Evolutionary conservation across 2,797 vertebrate species (phyloP).

Genomic region (Gadopsis bispinosus): DNA sequence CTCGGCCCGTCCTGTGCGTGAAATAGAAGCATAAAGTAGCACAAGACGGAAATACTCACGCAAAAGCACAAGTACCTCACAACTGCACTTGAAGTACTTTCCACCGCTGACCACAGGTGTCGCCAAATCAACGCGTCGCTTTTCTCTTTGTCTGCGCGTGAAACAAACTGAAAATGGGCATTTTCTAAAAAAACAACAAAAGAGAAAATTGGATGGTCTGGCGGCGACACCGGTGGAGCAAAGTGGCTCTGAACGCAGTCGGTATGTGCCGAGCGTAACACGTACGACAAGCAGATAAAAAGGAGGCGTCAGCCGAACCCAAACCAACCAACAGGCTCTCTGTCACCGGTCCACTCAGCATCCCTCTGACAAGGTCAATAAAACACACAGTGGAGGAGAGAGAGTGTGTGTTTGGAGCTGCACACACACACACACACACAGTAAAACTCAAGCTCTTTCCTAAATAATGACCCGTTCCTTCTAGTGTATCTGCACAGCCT

Average conservation of each 20-base stretch:
- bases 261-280: slow-evolving; percentile 32
- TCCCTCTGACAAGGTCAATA: slow-evolving; percentile 56
- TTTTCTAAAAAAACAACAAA: background rate
- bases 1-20: slow-evolving; percentile 59
- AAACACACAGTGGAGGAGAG: slow-evolving; percentile 22
- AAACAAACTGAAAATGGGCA: background rate
- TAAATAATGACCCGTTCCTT: background rate
- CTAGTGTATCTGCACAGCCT: background rate
- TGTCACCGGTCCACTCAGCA: slow-evolving; percentile 56
- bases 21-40: background rate
- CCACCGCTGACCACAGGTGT: background rate
- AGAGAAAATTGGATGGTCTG: background rate
- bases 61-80: background rate
- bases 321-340: slow-evolving; percentile 56
- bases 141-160: too few species aligned
- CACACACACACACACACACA: background rate
- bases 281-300: slow-evolving; percentile 36
- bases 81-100: background rate
- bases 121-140: background rate
- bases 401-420: background rate
- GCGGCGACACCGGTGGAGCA: background rate
- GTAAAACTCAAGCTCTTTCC: slow-evolving; percentile 13
- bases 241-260: slow-evolving; percentile 20
- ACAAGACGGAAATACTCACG: background rate
- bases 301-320: slow-evolving; percentile 44